These are phyloP conservation scores for Byasa hedistus DNA, from an alignment of 2,888 invertebrate genomes.

Conservation along the genomic window DNA sequence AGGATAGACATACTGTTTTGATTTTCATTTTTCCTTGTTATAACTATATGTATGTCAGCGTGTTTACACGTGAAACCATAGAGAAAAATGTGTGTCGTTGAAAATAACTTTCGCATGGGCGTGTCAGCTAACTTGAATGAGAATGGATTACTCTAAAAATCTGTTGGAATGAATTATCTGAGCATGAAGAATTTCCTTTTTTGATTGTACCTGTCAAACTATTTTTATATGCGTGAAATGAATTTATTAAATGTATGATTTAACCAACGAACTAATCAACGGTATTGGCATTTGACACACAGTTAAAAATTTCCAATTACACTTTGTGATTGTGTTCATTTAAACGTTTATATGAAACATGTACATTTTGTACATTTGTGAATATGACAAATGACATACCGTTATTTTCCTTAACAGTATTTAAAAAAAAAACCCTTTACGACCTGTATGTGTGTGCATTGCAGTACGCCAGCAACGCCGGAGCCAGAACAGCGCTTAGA, in stretches of 20 bases:
- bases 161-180: constrained; percentile 28
- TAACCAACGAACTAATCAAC: constrained; percentile 7
- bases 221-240: constrained; percentile 3
- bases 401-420: constrained; percentile 42
- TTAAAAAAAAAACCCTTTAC: constrained; percentile 51
- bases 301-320: not conserved
- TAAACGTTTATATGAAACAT: too few species aligned
- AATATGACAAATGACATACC: constrained; percentile 47
- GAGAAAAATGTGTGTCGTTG: constrained; percentile 29
- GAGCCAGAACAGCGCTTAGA: constrained; percentile 90
- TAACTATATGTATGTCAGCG: constrained; percentile 24
- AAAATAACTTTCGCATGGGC: constrained; percentile 55
- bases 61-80: constrained; percentile 22
- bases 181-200: constrained; percentile 19
- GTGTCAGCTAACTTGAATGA: constrained; percentile 59
- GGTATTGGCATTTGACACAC: constrained; percentile 9
- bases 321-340: not conserved
- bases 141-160: constrained; percentile 38
- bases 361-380: too few species aligned
- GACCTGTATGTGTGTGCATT: constrained; percentile 73
- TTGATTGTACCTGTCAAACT: constrained; percentile 9
- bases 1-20: constrained; percentile 59
- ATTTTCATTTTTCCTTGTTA: constrained; percentile 29
- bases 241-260: constrained; percentile 1
- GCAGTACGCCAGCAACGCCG: constrained; percentile 96